A percentile compares a stretch with the other conserved stretches of the same genome.
Evolutionary conservation across 2,888 invertebrate genomes (phyloP).

Genomic region (Trissonchulus latispiculum): DNA sequence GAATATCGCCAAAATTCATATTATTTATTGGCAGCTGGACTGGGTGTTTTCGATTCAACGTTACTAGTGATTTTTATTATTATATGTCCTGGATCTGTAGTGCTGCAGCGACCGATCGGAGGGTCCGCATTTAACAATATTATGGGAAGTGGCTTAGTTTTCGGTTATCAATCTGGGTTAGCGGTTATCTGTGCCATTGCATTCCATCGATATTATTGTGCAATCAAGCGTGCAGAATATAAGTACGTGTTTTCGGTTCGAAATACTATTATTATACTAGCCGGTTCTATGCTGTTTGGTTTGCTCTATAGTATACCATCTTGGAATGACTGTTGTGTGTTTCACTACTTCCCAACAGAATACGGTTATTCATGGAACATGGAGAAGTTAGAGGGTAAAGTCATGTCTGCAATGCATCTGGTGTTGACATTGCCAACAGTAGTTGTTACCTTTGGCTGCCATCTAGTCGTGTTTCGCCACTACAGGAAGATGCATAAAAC

Average conservation of each 20-base stretch:
- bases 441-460: no score
- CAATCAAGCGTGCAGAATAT: background rate
- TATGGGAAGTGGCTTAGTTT: background rate
- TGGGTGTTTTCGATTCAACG: background rate
- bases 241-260: background rate
- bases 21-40: background rate
- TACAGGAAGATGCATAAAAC: background rate
- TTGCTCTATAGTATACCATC: background rate
- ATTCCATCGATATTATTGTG: background rate
- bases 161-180: background rate
- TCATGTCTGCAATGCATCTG: background rate
- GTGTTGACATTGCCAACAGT: background rate
- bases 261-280: background rate
- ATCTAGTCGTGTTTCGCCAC: background rate
- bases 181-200: background rate
- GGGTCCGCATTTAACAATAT: background rate
- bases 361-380: background rate
- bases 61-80: background rate
- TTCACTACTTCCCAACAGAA: background rate
- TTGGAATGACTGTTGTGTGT: background rate
- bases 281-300: background rate
- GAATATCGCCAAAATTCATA: background rate
- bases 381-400: background rate
- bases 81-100: background rate
- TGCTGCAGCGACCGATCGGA: background rate